These are phyloP conservation scores for Malurus alboscapulatus DNA, from an alignment of 2,113 vertebrate genomes.

Conservation along the genomic window DNA sequence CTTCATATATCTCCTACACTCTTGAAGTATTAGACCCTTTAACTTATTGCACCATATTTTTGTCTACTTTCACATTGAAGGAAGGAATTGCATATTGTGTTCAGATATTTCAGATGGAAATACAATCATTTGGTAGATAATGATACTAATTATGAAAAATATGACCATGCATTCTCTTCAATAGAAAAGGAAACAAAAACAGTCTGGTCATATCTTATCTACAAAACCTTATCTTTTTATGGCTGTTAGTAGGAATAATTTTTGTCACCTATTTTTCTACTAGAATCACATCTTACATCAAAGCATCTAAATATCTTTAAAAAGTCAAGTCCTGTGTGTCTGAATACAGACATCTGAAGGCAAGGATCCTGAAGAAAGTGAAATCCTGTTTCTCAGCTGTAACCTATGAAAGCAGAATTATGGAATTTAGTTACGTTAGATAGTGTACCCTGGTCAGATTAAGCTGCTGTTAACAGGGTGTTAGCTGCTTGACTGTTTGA, in stretches of 20 bases:
- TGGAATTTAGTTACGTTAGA: background rate
- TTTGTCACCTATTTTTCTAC: background rate
- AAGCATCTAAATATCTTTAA: background rate
- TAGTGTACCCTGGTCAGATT: background rate
- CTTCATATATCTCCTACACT: background rate
- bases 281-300: background rate
- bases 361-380: background rate
- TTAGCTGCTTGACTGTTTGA: background rate
- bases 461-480: background rate
- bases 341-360: background rate
- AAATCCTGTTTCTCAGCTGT: background rate
- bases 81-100: background rate
- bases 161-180: background rate
- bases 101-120: background rate
- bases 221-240: background rate
- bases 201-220: background rate
- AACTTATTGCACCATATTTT: background rate
- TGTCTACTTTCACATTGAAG: background rate
- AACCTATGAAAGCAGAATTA: background rate
- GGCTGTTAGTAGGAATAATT: background rate
- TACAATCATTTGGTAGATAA: background rate
- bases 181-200: background rate
- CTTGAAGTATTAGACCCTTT: background rate
- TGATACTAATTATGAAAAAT: background rate
- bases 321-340: background rate